Evolutionary conservation across 1,140 invertebrate genomes (phyloP).

Genomic region (Diprion similis): DNA sequence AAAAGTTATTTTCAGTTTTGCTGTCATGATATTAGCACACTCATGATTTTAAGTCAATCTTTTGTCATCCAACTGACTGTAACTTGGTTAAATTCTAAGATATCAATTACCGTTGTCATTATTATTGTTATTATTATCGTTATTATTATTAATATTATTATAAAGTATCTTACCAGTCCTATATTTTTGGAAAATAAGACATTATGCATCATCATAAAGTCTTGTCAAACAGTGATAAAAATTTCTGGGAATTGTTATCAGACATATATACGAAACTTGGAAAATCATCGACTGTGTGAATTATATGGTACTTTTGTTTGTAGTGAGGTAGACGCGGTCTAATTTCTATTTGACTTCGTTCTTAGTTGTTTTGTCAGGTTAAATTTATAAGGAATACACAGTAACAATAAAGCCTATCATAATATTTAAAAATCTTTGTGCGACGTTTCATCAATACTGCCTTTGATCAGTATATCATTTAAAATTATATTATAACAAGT

Average conservation of each 20-base stretch:
- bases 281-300: background rate
- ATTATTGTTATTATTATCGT: background rate
- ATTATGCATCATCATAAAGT: background rate
- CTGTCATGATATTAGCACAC: background rate
- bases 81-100: background rate
- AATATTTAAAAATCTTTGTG: background rate
- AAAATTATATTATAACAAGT: background rate
- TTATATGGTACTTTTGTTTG: background rate
- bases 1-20: no score
- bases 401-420: background rate
- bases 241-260: background rate
- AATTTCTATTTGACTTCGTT: background rate
- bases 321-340: background rate
- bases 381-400: background rate
- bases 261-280: background rate
- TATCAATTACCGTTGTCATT: background rate
- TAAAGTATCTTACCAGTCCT: background rate
- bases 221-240: background rate
- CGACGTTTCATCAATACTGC: background rate
- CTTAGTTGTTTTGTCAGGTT: background rate
- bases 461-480: background rate
- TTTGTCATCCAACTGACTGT: background rate
- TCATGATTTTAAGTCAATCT: background rate
- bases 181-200: slow-evolving; percentile 8
- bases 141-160: background rate